Evolutionary conservation across 2,888 invertebrate species (phyloP).

Genomic region (Craniophora ligustri): DNA sequence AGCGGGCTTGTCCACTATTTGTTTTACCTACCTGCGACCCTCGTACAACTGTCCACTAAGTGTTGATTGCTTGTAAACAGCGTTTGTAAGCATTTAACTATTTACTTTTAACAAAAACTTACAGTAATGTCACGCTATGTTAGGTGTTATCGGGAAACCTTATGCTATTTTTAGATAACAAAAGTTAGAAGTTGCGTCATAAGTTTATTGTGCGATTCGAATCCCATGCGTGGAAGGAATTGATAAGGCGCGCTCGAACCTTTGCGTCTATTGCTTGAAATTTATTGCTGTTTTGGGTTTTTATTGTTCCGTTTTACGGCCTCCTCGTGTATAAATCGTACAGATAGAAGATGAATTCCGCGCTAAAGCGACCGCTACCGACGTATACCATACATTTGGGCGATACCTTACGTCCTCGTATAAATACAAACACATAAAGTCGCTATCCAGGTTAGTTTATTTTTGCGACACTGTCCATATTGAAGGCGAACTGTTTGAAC

Average conservation of each 20-base stretch:
- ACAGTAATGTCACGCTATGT: constrained; percentile 36
- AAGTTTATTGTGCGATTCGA: constrained; percentile 84
- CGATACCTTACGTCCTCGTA: constrained; percentile 69
- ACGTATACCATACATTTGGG: constrained; percentile 74
- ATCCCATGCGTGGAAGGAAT: constrained; percentile 85
- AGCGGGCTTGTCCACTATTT: constrained; percentile 81
- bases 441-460: constrained; percentile 50
- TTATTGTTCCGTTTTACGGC: constrained; percentile 89
- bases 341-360: constrained; percentile 88
- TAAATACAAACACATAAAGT: constrained; percentile 57
- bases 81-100: constrained; percentile 64
- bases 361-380: constrained; percentile 81
- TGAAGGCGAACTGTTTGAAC: constrained; percentile 52
- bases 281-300: constrained; percentile 90
- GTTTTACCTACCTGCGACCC: constrained; percentile 84
- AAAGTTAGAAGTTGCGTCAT: constrained; percentile 74
- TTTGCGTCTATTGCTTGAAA: constrained; percentile 88
- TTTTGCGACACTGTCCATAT: constrained; percentile 49
- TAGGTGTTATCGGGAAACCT: constrained; percentile 24
- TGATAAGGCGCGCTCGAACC: constrained; percentile 88
- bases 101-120: constrained; percentile 56
- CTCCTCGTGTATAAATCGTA: constrained; percentile 87
- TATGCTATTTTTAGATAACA: constrained; percentile 49
- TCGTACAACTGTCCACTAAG: constrained; percentile 84
- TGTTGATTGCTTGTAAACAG: constrained; percentile 87